Percentiles rank a stretch among this genome's conserved stretches.
Evolutionary conservation across 2,888 invertebrate species (phyloP).

Genomic region (Leucozona laternaria): DNA sequence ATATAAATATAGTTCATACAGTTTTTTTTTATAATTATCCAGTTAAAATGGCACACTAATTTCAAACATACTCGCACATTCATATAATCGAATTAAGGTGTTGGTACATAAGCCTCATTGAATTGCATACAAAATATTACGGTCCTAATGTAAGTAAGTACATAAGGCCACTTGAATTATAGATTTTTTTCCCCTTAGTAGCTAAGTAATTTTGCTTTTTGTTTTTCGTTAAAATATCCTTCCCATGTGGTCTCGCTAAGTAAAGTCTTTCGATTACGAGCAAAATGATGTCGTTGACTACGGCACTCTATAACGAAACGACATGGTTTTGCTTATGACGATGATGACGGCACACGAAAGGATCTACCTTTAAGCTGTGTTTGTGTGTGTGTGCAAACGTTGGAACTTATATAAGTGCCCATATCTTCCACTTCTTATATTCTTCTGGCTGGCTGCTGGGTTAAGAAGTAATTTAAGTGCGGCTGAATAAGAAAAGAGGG

Average conservation of each 20-base stretch:
- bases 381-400: slow-evolving; percentile 32
- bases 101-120: not conserved
- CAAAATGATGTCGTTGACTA: slow-evolving; percentile 29
- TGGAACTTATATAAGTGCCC: slow-evolving; percentile 59
- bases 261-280: slow-evolving; percentile 39
- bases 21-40: not conserved
- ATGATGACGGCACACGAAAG: slow-evolving; percentile 21
- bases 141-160: slow-evolving; percentile 4
- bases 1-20: too few relatives aligned
- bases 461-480: slow-evolving; percentile 73
- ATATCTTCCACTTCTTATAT: slow-evolving; percentile 45
- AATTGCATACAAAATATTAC: slow-evolving; percentile 7
- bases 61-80: not conserved
- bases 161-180: slow-evolving; percentile 27
- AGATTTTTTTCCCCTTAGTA: slow-evolving; percentile 17
- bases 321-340: slow-evolving; percentile 34
- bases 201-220: not conserved
- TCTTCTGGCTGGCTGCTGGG: slow-evolving; percentile 50
- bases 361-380: slow-evolving; percentile 4
- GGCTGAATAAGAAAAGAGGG: slow-evolving; percentile 6
- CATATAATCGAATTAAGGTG: slow-evolving; percentile 2
- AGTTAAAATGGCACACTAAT: not conserved
- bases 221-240: slow-evolving; percentile 18
- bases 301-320: slow-evolving; percentile 31
- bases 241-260: slow-evolving; percentile 35